Base-by-base conservation (phyloP, 53 echinoderm and acorn worm species). In the Apostichopus leukothele region DNA sequence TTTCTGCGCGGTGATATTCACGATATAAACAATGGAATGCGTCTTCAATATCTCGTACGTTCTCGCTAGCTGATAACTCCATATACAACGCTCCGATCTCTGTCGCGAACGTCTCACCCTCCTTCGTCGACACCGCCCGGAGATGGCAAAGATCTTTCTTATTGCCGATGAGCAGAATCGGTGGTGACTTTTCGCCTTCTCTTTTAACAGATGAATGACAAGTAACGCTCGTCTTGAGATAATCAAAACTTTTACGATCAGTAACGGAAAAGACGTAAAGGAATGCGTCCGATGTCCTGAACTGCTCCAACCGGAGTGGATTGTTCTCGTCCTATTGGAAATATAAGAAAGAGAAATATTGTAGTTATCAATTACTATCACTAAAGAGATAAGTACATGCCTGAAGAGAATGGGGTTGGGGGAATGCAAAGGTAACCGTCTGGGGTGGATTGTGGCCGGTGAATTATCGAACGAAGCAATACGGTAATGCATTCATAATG, bases 111-210 rank as follows among this genome's bases (percentile, higher is more conserved):
- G 88, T 78, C 5, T 92, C 97, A 67, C 97, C 97, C 75, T 97
- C 97, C 66, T 86, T 87, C 23, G 90, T 73, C 0, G 92, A 77
- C 52, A 97, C 93, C 79, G 86, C 91, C 19, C 97, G 83, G 6
- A 94, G 89, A 77, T 97, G 97, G 67, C 94, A 95, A 18, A 97
- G 91, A 84, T 97, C 97, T 18, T 84, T 90, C 84, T 97, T 97
- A 91, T 97, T 97, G n/a, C 93, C 97, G 19, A 97, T 83, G 22
- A 97, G 50, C 27, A 97, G 83, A 66, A 95, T 89, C 27, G 95
- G 94, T 52, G 27, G 13, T 5, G 90, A 90, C 25, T 78, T 83
- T 50, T 96, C 96, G 18, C 86, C 78, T 63, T 93, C 90, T 52
- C 93, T 89, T 50, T 91, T 89, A 25, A 87, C 89, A 6, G 60